Conservation (phyloP, 2,888 invertebrate genomes). For the Xiphydria camelus region DNA sequence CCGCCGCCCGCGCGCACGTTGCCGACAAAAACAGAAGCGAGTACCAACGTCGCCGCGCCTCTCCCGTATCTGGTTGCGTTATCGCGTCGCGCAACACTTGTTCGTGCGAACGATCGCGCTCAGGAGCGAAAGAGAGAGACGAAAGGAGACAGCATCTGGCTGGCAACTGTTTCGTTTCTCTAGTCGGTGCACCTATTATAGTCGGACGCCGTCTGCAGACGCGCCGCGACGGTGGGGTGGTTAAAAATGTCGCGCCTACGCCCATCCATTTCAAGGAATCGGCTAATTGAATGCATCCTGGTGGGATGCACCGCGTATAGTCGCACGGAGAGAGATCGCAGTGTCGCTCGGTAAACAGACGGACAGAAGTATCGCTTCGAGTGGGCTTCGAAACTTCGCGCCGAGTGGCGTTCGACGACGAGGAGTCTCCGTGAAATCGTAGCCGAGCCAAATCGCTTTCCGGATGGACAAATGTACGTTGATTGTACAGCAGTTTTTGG, state of each 20-base stretch:
- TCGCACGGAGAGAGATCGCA: not conserved
- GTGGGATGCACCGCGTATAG: no score
- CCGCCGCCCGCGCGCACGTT: conserved; percentile 4
- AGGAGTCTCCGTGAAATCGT: no score
- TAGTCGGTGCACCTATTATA: not conserved
- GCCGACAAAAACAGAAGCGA: conserved; percentile 30
- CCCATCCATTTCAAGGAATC: not conserved
- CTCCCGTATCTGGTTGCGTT: conserved; percentile 23
- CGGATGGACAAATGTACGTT: no score
- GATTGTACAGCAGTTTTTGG: no score
- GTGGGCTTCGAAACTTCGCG: no score
- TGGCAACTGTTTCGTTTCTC: conserved; percentile 19
- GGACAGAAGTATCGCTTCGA: no score
- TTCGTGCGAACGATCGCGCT: conserved; percentile 30
- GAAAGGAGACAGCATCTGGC: conserved; percentile 24
- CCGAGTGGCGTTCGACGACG: no score
- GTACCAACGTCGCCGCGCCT: no score
- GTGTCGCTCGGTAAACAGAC: not conserved
- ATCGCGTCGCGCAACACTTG: conserved; percentile 37
- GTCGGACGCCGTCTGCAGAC: no score
- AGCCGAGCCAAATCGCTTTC: no score
- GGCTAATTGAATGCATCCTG: not conserved
- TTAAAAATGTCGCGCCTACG: conserved; percentile 4
- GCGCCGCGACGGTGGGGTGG: not conserved
- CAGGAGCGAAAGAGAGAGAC: no score